A percentile compares a stretch with the other conserved stretches of the same genome.
These are phyloP conservation scores for Paracentrotus lividus DNA, from an alignment of 53 echinoderm and acorn worm species.

Conservation along the genomic window DNA sequence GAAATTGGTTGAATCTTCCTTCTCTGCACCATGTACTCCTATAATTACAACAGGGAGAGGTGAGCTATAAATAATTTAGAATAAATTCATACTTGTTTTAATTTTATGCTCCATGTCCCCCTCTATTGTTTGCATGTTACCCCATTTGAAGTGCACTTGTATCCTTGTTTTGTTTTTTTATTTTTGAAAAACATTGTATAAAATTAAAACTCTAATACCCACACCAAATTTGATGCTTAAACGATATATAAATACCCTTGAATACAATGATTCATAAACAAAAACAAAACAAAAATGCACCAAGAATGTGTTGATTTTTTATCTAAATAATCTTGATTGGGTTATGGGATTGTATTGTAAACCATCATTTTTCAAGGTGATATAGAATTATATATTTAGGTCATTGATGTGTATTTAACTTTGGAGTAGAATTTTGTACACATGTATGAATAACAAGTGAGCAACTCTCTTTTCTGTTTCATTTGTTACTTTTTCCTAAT, in stretches of 20 bases:
- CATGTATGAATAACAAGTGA: no score
- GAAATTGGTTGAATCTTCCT: neutral
- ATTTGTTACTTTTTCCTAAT: neutral
- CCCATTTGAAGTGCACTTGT: neutral
- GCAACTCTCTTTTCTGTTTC: neutral
- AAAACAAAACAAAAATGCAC: no score
- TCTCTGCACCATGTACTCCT: slow-evolving; percentile 15
- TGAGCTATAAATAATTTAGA: neutral
- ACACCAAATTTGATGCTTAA: no score
- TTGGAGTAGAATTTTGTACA: no score
- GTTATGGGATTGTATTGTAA: no score
- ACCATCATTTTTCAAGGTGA: no score
- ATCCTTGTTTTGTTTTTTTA: neutral
- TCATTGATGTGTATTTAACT: no score
- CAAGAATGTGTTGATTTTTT: no score
- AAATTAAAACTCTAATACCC: neutral
- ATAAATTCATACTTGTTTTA: neutral
- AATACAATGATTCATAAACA: no score
- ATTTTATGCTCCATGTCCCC: neutral
- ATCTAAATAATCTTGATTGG: no score
- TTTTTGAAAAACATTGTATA: neutral
- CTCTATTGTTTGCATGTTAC: neutral
- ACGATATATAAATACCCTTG: no score
- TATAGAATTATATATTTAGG: no score
- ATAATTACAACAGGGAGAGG: slow-evolving; percentile 40